A percentile compares a stretch with the other conserved stretches of the same genome.
Conservation (phyloP, 1,140 invertebrate species). For the Dryas iulia region DNA sequence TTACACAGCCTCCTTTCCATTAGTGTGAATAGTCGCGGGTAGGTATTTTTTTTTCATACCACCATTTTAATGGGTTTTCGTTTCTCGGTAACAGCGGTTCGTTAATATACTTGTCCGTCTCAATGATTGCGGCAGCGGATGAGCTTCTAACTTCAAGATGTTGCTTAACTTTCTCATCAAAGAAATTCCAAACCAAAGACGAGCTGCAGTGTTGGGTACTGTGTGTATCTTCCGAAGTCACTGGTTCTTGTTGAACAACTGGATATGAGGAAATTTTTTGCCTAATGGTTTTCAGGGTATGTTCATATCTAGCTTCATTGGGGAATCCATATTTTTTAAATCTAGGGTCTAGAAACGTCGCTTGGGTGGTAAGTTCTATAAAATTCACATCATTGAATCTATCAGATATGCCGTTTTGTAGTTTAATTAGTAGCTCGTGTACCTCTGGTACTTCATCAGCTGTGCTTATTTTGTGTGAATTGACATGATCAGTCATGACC, state of each 20-base stretch:
- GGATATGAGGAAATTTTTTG: background rate
- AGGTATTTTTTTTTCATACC: background rate
- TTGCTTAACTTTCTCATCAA: background rate
- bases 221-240: background rate
- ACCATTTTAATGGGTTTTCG: background rate
- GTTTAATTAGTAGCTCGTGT: background rate
- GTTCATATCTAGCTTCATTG: background rate
- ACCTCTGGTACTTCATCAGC: background rate
- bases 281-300: background rate
- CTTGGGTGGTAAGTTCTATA: background rate
- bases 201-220: background rate
- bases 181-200: background rate
- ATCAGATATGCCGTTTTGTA: background rate
- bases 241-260: background rate
- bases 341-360: background rate
- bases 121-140: background rate
- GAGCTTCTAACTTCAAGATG: background rate
- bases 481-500: background rate
- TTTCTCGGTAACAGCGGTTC: background rate
- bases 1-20: background rate
- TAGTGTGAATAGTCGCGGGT: background rate
- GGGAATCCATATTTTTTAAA: constrained; percentile 1
- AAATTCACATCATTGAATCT: background rate
- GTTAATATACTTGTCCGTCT: background rate
- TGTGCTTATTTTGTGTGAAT: background rate